Evolutionary conservation across 2,888 invertebrate genomes (phyloP).

Genomic region (Noctua pronuba): DNA sequence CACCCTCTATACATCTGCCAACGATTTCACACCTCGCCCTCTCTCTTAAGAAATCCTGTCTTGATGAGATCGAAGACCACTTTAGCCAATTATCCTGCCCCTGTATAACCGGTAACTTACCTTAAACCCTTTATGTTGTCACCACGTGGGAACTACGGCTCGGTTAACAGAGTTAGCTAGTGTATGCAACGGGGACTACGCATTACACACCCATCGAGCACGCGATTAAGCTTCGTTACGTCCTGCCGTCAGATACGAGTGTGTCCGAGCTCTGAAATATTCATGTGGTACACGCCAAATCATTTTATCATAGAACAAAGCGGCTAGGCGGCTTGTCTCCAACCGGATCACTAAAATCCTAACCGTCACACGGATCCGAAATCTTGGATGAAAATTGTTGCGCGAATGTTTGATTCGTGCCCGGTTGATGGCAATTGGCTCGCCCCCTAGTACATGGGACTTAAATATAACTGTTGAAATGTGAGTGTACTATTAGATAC

Average conservation of each 20-base stretch:
- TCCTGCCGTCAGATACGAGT: background rate
- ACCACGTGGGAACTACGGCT: background rate
- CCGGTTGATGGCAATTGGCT: too few relatives aligned
- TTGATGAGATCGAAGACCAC: constrained; percentile 4
- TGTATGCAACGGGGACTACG: background rate
- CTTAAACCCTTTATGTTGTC: constrained; percentile 5
- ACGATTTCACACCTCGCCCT: background rate
- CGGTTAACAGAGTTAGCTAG: constrained; percentile 11
- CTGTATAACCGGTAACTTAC: background rate
- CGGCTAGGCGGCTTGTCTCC: background rate
- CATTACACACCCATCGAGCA: background rate
- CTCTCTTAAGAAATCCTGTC: background rate
- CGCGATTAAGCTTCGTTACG: constrained; percentile 17
- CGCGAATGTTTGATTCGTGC: background rate
- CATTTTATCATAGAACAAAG: background rate
- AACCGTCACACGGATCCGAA: too few relatives aligned
- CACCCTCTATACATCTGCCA: background rate
- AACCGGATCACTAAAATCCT: too few relatives aligned
- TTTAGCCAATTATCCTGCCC: background rate
- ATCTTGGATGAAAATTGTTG: too few relatives aligned
- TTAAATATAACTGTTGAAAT: too few relatives aligned
- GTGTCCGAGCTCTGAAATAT: background rate
- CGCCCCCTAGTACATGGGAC: too few relatives aligned
- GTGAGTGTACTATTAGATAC: too few relatives aligned
- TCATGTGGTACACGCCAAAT: background rate